Percentiles rank a stretch among this genome's conserved stretches.
Evolutionary conservation across 2,888 invertebrate genomes (phyloP).

Genomic region (Lacanobia oleracea): DNA sequence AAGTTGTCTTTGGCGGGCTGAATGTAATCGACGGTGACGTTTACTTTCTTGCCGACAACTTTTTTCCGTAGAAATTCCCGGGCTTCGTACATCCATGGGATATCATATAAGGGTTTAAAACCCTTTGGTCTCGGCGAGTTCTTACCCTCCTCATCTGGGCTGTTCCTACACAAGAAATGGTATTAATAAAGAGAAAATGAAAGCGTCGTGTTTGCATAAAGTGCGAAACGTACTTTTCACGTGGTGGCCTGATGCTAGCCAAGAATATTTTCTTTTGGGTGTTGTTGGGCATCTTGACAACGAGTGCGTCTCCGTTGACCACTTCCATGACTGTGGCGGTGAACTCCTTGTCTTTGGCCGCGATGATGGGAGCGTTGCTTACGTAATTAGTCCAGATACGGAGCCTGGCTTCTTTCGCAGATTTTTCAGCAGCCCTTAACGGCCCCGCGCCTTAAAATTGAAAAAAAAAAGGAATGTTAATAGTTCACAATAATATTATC

Average conservation of each 20-base stretch:
- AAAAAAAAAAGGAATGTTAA: background rate
- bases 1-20: slow-evolving; percentile 98
- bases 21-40: slow-evolving; percentile 98
- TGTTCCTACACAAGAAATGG: slow-evolving; percentile 75
- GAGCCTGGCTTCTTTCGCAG: slow-evolving; percentile 96
- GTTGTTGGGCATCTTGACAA: slow-evolving; percentile 95
- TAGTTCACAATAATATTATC: background rate
- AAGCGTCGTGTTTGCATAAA: background rate
- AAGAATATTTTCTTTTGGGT: slow-evolving; percentile 97
- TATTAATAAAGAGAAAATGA: slow-evolving; percentile 27
- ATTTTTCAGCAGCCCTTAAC: slow-evolving; percentile 95
- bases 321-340: slow-evolving; percentile 96
- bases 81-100: slow-evolving; percentile 99
- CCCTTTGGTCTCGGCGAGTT: slow-evolving; percentile 93
- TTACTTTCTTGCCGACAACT: slow-evolving; percentile 98
- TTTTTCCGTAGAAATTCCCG: slow-evolving; percentile 99
- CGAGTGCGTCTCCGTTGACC: slow-evolving; percentile 98
- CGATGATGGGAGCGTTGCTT: slow-evolving; percentile 93
- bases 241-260: slow-evolving; percentile 98
- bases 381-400: slow-evolving; percentile 98
- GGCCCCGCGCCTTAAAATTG: slow-evolving; percentile 92
- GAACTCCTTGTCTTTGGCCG: slow-evolving; percentile 95
- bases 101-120: slow-evolving; percentile 98
- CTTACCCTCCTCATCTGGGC: slow-evolving; percentile 92
- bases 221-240: slow-evolving; percentile 90